These are phyloP conservation scores for Axis porcinus DNA, from an alignment of 2,113 vertebrate genomes.

Conservation along the genomic window DNA sequence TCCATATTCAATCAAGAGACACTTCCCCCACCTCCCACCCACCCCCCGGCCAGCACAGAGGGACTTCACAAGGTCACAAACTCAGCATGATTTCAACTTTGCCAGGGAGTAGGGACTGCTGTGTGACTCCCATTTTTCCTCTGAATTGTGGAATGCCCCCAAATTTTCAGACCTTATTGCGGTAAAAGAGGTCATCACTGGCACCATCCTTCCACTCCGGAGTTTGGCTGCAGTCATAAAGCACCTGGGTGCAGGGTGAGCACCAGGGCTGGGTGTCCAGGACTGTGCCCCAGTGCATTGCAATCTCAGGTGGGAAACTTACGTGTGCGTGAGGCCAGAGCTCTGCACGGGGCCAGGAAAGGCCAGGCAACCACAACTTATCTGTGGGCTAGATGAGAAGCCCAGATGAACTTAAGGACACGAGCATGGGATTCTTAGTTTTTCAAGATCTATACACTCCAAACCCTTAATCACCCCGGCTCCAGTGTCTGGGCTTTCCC, in stretches of 20 bases:
- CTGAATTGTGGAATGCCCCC: background rate
- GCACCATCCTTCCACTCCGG: fast-evolving
- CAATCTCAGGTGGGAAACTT: background rate
- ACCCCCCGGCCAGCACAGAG: background rate
- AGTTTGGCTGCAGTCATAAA: background rate
- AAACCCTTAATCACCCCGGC: background rate
- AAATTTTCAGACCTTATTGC: background rate
- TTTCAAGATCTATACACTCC: background rate
- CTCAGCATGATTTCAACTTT: background rate
- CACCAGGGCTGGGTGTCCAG: fast-evolving
- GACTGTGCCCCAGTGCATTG: fast-evolving
- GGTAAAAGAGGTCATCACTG: background rate
- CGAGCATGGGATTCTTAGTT: slow-evolving; percentile 15
- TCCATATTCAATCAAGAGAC: background rate
- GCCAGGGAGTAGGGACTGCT: background rate
- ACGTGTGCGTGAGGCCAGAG: fast-evolving
- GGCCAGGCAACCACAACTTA: slow-evolving; percentile 49
- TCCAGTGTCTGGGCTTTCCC: background rate
- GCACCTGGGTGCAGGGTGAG: fast-evolving
- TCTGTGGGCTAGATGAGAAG: slow-evolving; percentile 47
- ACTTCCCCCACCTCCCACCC: no score
- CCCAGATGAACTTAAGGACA: slow-evolving; percentile 22
- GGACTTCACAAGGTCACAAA: background rate
- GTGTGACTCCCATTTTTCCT: background rate
- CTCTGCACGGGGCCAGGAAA: background rate